Base-by-base conservation (phyloP, 2,888 invertebrate genomes). In the Ligdia adustata region DNA sequence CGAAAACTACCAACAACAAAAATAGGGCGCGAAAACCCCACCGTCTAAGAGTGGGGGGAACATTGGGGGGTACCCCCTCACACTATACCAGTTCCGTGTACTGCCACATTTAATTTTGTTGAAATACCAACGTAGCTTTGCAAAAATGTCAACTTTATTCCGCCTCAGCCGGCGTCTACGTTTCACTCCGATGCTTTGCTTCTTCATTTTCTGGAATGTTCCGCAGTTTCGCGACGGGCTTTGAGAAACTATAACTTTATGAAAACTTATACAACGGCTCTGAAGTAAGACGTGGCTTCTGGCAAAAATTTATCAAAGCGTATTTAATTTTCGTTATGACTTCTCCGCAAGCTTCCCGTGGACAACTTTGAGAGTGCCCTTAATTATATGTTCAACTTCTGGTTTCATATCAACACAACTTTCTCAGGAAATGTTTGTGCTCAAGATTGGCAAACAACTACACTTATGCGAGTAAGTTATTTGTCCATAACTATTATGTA, bases 91-190 rank as follows among this genome's bases (percentile, higher is more conserved):
- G 87, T 87, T 89, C 79, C 82, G 77, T 82, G 82, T 85, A 83
- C 78, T 86, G 90, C 87, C 90, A 90, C 89, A 88, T 90, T 90
- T 90, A 90, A 90, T 90, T 90, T 90, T 69, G 83, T 75, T 86
- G 90, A 89, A 90, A 90, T 88, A 90, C 88, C 80, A 79, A 81
- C 84, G 83, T 85, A 86, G 89, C 90, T 87, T 87, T 87, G 82
- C 90, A 90, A 90, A 90, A 90, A 90, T 90, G 90, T 89, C 89
- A 90, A 90, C 87, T 88, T 85, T 88, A 88, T 87, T 89, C 84
- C 86, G 82, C 83, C 75, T 83, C 88, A 86, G 81, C 86, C 85
- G 60, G 64, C 78, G 79, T 73, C 79, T 81, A 69, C 87, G 80
- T 81, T 86, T 77, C 85, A 82, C 79, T 82, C 78, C 74, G 78